Conservation (phyloP, 2,113 vertebrate species). For the Onychostruthus taczanowskii region DNA sequence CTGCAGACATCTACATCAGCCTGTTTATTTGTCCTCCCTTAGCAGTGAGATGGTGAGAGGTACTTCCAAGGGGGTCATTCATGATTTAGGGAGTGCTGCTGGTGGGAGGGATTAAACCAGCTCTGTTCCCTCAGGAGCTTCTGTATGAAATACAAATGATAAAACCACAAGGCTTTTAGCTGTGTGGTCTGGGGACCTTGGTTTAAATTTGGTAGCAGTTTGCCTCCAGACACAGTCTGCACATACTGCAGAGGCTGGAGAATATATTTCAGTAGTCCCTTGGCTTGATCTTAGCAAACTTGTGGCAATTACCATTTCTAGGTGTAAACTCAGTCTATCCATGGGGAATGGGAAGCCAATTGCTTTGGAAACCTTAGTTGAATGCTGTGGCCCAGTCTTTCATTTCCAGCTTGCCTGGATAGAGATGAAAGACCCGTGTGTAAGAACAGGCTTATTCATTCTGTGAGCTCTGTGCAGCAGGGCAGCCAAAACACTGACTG, state of each 20-base stretch:
- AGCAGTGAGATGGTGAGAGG: neutral
- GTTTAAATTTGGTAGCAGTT: neutral
- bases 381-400: neutral
- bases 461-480: neutral
- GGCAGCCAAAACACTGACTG: neutral
- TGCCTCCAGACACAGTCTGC: neutral
- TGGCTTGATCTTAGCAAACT: neutral
- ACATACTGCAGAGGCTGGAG: neutral
- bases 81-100: neutral
- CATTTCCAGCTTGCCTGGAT: neutral
- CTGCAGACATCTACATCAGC: neutral
- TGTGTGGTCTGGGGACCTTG: neutral
- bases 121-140: neutral
- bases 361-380: neutral
- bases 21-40: neutral
- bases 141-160: neutral
- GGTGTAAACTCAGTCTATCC: neutral
- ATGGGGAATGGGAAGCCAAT: neutral
- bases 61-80: neutral
- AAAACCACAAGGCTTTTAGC: neutral
- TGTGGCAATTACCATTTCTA: neutral
- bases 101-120: neutral
- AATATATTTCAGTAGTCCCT: neutral
- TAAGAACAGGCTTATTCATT: neutral
- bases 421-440: neutral